Conservation (phyloP, 1,140 invertebrate species). For the Chrysoperla carnea region DNA sequence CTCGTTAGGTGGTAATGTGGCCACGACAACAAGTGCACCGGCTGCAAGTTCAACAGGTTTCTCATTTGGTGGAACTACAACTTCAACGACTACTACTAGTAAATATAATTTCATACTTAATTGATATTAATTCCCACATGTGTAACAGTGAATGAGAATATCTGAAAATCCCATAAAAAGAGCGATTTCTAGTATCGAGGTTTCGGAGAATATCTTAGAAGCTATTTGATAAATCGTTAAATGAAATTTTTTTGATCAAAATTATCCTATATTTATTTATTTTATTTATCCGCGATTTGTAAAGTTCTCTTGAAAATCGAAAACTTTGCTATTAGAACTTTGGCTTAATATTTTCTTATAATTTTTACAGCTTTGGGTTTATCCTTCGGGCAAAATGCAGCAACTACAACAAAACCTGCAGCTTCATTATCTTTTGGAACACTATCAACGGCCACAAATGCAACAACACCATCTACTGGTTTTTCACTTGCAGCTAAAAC, state of each 20-base stretch:
- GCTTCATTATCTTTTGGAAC: neutral
- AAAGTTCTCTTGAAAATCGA: no score
- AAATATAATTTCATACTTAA: constrained; percentile 8
- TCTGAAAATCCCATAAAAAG: no score
- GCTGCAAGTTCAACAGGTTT: constrained; percentile 3
- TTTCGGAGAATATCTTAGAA: no score
- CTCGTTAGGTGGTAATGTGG: constrained; percentile 10
- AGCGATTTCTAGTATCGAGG: constrained; percentile 1
- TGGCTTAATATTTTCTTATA: no score
- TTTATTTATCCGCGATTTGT: no score
- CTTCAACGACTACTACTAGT: constrained; percentile 9
- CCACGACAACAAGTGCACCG: constrained; percentile 4
- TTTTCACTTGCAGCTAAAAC: neutral
- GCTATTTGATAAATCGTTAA: no score
- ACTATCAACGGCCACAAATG: constrained; percentile 5
- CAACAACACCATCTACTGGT: constrained; percentile 5
- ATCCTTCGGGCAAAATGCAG: neutral
- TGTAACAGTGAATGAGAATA: neutral
- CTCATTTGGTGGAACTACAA: constrained; percentile 2
- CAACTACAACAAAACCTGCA: neutral
- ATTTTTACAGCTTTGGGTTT: neutral
- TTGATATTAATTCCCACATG: constrained; percentile 6
- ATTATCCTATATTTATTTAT: no score
- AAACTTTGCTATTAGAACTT: no score
- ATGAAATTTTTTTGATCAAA: no score